Evolutionary conservation across 2,797 vertebrate genomes (phyloP), one percentile per base, ranked within the genome.

Genomic region (Alectoris magna): DNA sequence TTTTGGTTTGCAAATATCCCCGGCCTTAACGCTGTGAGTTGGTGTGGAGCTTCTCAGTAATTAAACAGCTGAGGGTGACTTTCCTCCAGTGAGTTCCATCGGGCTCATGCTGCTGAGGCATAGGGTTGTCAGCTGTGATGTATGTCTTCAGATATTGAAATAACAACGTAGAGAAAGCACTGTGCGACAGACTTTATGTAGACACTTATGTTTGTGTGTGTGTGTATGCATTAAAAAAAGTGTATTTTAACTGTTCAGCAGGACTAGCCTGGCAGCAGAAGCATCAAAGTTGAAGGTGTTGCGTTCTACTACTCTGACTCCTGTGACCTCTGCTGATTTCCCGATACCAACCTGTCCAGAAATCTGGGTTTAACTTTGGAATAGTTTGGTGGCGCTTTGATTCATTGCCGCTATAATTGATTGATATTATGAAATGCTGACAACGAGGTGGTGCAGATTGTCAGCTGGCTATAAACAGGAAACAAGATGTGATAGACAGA

Each of bases 391-490:
- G 78, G 31, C 6, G 18, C 29, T 80, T 72, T 31, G 7, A 4
- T 27, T 17, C 10, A 1, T 41, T 55, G 4, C 29, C 76, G 39
- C 44, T 79, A 12, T 71, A 16, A 38, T 68, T 83, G 38, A 4
- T 55, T 81, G 48, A 11, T 8, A 5, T 51, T 56, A 90, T 53
- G 36, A 24, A 71, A 26, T 49, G 14, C 46, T 39, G n/a, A 53
- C 29, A 41, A 22, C 39, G 2, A 3, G 21, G 15, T 60, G 67
- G 39, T 72, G 56, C 51, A 56, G 31, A 72, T 76, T 78, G 19
- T 55, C 80, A 19, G 55, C 14, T 75, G n/a, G 16, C 90, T 91
- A 68, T 41, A 91, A 91, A 53, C 26, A 70, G 85, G 79, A 89
- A 59, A 55, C 72, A 14, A 73, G 58, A 27, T 26, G 8, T 21